Percentiles rank a stretch among this genome's conserved stretches.
These are phyloP conservation scores for Encarsia formosa DNA, from an alignment of 2,888 invertebrate species.

Conservation along the genomic window DNA sequence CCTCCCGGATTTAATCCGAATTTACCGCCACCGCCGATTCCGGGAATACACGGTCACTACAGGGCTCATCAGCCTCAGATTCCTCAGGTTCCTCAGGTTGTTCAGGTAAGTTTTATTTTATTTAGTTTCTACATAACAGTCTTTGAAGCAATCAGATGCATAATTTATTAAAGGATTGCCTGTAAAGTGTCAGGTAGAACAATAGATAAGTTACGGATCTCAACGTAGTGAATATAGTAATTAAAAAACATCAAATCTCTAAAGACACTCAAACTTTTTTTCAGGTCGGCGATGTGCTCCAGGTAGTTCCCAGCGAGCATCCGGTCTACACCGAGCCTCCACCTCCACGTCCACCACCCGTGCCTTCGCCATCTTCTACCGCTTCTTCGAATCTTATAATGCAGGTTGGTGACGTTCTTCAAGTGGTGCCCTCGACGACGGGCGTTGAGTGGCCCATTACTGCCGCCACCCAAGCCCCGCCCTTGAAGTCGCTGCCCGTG, in stretches of 20 bases:
- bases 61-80: slow-evolving; percentile 40
- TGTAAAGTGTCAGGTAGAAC: no score
- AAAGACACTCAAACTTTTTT: slow-evolving; percentile 27
- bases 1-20: slow-evolving; percentile 23
- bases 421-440: slow-evolving; percentile 46
- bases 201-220: no score
- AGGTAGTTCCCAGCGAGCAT: slow-evolving; percentile 39
- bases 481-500: slow-evolving; percentile 4
- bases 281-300: slow-evolving; percentile 48
- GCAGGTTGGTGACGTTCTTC: slow-evolving; percentile 47
- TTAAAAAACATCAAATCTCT: no score
- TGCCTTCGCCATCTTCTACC: neutral
- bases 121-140: no score
- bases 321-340: slow-evolving; percentile 27
- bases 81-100: no score
- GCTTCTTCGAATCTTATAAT: slow-evolving; percentile 42
- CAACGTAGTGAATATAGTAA: no score
- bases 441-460: slow-evolving; percentile 40
- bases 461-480: neutral
- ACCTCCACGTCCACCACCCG: slow-evolving; percentile 14
- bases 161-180: no score
- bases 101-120: slow-evolving; percentile 37
- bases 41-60: slow-evolving; percentile 34
- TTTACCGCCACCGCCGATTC: slow-evolving; percentile 30
- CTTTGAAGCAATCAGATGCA: no score